A percentile compares a stretch with the other conserved stretches of the same genome.
These are phyloP conservation scores for Dendrolimus punctatus DNA, from an alignment of 1,140 invertebrate genomes.

Conservation along the genomic window DNA sequence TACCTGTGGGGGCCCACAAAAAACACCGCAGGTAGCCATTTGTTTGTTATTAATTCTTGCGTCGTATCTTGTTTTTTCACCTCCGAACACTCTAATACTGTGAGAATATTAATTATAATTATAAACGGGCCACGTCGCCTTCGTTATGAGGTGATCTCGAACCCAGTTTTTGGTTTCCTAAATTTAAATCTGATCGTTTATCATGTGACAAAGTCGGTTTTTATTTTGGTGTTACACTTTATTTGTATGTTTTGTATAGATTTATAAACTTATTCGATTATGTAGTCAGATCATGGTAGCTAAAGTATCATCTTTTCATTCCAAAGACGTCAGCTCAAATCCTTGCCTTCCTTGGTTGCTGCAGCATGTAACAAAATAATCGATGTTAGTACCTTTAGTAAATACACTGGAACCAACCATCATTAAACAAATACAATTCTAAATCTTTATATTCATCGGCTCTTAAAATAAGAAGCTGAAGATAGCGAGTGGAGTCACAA, in stretches of 20 bases:
- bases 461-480: too few relatives aligned
- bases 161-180: slow-evolving; percentile 50
- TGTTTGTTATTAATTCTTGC: slow-evolving; percentile 72
- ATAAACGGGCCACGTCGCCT: slow-evolving; percentile 62
- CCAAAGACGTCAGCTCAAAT: too few relatives aligned
- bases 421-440: too few relatives aligned
- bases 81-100: slow-evolving; percentile 63
- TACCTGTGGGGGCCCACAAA: slow-evolving; percentile 66
- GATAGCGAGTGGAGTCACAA: too few relatives aligned
- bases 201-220: slow-evolving; percentile 65
- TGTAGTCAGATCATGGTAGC: too few relatives aligned
- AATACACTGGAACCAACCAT: too few relatives aligned
- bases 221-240: slow-evolving; percentile 46
- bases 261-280: slow-evolving; percentile 6
- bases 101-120: slow-evolving; percentile 72
- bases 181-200: slow-evolving; percentile 67
- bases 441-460: too few relatives aligned
- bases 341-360: too few relatives aligned
- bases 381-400: too few relatives aligned
- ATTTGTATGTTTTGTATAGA: slow-evolving; percentile 48
- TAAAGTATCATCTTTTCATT: too few relatives aligned
- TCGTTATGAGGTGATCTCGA: slow-evolving; percentile 47
- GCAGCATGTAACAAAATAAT: too few relatives aligned
- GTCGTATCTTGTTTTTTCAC: slow-evolving; percentile 55
- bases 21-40: slow-evolving; percentile 70